Evolutionary conservation across 2,888 invertebrate species (phyloP).

Genomic region (Limnephilus marmoratus): DNA sequence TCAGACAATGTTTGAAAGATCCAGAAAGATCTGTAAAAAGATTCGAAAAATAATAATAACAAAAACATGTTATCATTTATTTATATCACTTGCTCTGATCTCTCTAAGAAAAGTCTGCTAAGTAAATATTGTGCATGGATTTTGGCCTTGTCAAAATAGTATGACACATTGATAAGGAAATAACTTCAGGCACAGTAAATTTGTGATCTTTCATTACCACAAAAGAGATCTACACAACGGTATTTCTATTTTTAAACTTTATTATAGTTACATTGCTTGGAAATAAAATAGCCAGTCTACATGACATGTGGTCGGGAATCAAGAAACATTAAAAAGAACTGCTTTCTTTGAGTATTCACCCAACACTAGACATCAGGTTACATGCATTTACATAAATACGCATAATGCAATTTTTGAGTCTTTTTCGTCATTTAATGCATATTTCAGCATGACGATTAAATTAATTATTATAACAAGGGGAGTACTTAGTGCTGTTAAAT

Average conservation of each 20-base stretch:
- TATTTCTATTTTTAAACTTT: not conserved
- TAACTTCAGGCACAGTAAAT: not conserved
- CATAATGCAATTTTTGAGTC: too few relatives aligned
- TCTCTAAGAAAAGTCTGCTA: not conserved
- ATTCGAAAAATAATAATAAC: not conserved
- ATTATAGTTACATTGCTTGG: not conserved
- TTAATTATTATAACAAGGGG: too few relatives aligned
- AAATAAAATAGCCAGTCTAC: not conserved
- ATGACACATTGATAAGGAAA: not conserved
- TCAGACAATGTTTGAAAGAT: not conserved
- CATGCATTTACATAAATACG: too few relatives aligned
- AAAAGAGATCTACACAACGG: not conserved
- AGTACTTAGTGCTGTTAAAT: too few relatives aligned
- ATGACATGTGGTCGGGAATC: not conserved
- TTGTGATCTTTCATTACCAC: not conserved
- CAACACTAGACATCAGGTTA: too few relatives aligned
- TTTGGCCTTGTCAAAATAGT: not conserved
- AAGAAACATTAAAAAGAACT: not conserved
- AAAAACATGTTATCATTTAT: not conserved
- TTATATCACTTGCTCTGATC: not conserved
- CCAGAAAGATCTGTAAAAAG: not conserved
- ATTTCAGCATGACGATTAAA: too few relatives aligned
- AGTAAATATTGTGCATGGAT: not conserved
- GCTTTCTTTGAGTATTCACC: too few relatives aligned
- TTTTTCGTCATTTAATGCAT: too few relatives aligned